phyloP scores from a whole-genome alignment of 2,797 vertebrate species.

The Argya squamiceps region DNA sequence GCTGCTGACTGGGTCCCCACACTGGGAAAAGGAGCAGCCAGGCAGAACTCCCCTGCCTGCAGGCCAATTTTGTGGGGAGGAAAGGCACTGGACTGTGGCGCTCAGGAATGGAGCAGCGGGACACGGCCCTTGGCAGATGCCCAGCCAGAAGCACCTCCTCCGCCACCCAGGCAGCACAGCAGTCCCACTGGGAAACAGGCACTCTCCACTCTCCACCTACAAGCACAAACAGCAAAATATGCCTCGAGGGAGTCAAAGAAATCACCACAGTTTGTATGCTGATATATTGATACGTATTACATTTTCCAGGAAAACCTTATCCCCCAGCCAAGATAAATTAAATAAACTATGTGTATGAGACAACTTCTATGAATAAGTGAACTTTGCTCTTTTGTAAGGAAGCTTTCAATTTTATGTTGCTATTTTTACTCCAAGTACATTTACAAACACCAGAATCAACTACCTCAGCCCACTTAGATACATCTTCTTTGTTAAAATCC shows the following conservation, averaged over 20 bases:
- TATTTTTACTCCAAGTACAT: background rate
- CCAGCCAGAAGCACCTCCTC: background rate
- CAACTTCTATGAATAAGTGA: background rate
- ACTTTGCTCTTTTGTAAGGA: background rate
- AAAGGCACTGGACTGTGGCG: background rate
- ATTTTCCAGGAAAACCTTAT: background rate
- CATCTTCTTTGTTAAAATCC: background rate
- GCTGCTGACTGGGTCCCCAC: background rate
- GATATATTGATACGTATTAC: fast-evolving
- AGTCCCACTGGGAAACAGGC: background rate
- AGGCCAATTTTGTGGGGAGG: background rate
- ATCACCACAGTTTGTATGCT: background rate
- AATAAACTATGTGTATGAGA: background rate
- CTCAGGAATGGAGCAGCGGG: fast-evolving
- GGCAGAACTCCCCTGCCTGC: background rate
- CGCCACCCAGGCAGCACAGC: background rate
- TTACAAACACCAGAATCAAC: background rate
- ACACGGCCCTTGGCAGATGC: fast-evolving
- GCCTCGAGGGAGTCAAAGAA: background rate
- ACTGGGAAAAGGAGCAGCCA: background rate
- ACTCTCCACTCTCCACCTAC: no score
- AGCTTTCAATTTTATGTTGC: background rate
- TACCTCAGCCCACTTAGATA: background rate
- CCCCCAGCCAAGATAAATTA: background rate
- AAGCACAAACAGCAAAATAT: background rate